Evolutionary conservation across 1,140 invertebrate genomes (phyloP).

Genomic region (Odontomachus brunneus): DNA sequence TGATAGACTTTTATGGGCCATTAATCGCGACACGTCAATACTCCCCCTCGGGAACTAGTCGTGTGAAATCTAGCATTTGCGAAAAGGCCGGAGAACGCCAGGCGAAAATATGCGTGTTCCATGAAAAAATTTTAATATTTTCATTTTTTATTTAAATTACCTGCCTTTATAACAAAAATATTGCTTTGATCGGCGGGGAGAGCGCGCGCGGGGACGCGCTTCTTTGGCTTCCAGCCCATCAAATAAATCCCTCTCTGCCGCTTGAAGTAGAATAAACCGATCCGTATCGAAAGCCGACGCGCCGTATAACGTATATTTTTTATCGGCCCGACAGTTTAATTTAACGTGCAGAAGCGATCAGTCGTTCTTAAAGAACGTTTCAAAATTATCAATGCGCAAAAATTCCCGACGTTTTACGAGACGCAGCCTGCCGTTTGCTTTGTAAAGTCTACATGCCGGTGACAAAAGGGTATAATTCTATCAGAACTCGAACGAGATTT

Average conservation of each 20-base stretch:
- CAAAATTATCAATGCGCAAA: constrained; percentile 10
- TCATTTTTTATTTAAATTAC: constrained; percentile 52
- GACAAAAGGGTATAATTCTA: too few species aligned
- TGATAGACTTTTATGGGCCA: too few species aligned
- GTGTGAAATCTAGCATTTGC: not conserved
- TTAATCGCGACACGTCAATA: too few species aligned
- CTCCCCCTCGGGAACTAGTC: too few species aligned
- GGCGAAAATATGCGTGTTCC: constrained; percentile 33
- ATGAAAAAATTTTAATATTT: constrained; percentile 43
- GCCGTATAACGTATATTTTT: constrained; percentile 16
- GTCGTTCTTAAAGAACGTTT: constrained; percentile 15
- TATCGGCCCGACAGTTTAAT: constrained; percentile 17
- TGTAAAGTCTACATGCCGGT: too few species aligned
- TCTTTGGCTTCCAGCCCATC: constrained; percentile 31
- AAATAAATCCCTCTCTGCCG: constrained; percentile 53
- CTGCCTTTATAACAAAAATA: constrained; percentile 35
- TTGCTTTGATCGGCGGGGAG: constrained; percentile 45
- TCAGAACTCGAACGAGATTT: not conserved
- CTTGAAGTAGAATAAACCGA: constrained; percentile 52
- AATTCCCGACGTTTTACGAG: too few species aligned
- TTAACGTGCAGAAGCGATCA: constrained; percentile 13
- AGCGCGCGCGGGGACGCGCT: not conserved
- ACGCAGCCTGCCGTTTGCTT: too few species aligned
- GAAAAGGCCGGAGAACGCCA: not conserved
- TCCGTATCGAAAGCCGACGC: constrained; percentile 21